Evolutionary conservation across 2,888 invertebrate species (phyloP).

Genomic region (Pycnomerus fuliginosus): DNA sequence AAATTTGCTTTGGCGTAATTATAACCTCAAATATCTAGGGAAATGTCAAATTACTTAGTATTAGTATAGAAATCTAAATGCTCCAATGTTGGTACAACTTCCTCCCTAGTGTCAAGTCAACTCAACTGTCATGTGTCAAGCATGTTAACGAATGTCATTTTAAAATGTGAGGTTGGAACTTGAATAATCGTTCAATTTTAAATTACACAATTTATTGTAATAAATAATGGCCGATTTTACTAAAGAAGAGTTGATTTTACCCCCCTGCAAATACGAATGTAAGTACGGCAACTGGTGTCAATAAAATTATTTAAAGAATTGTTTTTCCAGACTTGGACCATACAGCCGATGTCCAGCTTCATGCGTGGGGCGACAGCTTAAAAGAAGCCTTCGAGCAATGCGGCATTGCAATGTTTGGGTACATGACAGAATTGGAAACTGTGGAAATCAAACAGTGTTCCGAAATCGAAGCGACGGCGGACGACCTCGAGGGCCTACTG

Average conservation of each 20-base stretch:
- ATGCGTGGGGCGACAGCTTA: conserved; percentile 87
- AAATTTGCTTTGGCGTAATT: no score
- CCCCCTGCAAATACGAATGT: conserved; percentile 81
- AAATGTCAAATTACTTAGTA: no score
- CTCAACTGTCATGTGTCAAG: no score
- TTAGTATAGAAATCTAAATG: no score
- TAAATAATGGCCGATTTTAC: conserved; percentile 50
- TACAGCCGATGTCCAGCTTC: conserved; percentile 98
- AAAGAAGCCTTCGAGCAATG: conserved; percentile 93
- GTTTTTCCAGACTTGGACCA: conserved; percentile 86
- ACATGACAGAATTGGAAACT: conserved; percentile 89
- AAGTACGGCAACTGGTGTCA: conserved; percentile 48
- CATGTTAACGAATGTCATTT: no score
- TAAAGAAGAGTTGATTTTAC: conserved; percentile 64
- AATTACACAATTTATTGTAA: neutral
- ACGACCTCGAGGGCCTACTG: conserved; percentile 84
- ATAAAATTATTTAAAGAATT: conserved; percentile 13
- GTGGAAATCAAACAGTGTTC: conserved; percentile 79
- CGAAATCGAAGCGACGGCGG: conserved; percentile 83
- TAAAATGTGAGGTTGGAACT: neutral
- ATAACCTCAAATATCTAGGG: no score
- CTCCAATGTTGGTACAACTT: no score
- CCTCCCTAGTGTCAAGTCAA: no score
- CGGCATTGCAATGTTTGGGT: conserved; percentile 95
- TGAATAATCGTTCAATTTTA: neutral